A percentile compares a stretch with the other conserved stretches of the same genome.
phyloP scores from a whole-genome alignment of 2,888 invertebrate genomes.

The Falcaria lacertinaria region DNA sequence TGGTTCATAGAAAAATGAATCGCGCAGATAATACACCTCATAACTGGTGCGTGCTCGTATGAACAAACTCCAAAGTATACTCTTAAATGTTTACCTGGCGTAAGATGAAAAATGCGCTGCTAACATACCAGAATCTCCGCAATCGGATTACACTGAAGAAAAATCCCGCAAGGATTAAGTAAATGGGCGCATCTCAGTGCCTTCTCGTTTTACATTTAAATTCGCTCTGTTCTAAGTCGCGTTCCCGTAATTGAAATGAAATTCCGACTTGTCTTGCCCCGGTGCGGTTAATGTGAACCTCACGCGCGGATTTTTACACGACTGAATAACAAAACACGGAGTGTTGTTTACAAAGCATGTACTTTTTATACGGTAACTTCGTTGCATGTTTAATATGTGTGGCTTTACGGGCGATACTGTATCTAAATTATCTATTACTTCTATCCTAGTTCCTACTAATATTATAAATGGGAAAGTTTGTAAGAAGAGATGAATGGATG shows the following conservation, averaged over 20 bases:
- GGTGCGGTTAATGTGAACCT: constrained; percentile 24
- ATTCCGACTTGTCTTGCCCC: constrained; percentile 41
- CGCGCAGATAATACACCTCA: too few species aligned
- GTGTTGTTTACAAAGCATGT: constrained; percentile 11
- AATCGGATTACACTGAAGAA: constrained; percentile 48
- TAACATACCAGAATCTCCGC: constrained; percentile 17
- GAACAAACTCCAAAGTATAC: neutral
- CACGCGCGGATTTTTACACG: neutral
- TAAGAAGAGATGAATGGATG: too few species aligned
- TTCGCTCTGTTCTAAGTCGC: constrained; percentile 43
- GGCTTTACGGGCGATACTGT: too few species aligned
- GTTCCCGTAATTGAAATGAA: constrained; percentile 60
- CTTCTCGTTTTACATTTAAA: constrained; percentile 43
- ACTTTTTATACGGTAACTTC: too few species aligned
- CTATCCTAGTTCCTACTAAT: too few species aligned
- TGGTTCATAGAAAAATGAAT: too few species aligned
- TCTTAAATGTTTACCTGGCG: neutral
- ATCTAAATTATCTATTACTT: too few species aligned
- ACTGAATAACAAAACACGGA: constrained; percentile 9
- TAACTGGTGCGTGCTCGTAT: too few species aligned
- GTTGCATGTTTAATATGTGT: too few species aligned
- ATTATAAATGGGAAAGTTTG: too few species aligned
- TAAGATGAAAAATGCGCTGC: constrained; percentile 9
- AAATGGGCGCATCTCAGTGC: constrained; percentile 42
- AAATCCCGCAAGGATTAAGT: constrained; percentile 44